Base-by-base conservation (phyloP, 2,888 invertebrate species). In the Crossocerus cetratus region DNA sequence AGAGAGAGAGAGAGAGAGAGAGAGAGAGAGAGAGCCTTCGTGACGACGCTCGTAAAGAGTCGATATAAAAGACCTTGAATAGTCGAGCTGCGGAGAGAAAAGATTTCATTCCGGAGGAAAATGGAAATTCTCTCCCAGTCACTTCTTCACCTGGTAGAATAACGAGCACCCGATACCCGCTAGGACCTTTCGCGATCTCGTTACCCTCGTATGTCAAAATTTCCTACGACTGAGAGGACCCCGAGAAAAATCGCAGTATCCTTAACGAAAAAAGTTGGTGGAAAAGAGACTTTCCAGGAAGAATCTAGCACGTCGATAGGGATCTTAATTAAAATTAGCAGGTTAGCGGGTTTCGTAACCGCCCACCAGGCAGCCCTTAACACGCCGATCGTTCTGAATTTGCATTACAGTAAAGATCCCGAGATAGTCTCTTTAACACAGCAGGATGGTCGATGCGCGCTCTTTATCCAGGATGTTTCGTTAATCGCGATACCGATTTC, bases 391-490 rank as follows among this genome's bases (percentile, higher is more conserved):
- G 72, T 69, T 20, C 69, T 1, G 69, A 68, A 84, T 84, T 84
- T 84, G 84, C 84, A 84, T 84, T 83, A 84, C 81, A 80, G 76
- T 77, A 73, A 80, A 80, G 81, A 80, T 74, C 74, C 74, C 68
- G 13, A 23, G 69, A 65, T 32, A 32, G 62, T 66, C 60, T 55
- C 60, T 60, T 75, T 68, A 71, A 57, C 60, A 67, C 59, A 64
- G 68, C 61, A 59, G 55, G 73, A 56, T 69, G 61, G n/a, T 53
- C 69, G 71, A 71, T 67, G 66, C 62, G 59, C 56, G 67, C 22
- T 66, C 73, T 70, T 78, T 81, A 73, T 68, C 76, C 69, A 68
- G 59, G 64, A 76, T 55, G 74, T 81, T 81, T 81, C 81, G 76
- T 81, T 81, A 81, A 80, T 76, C 78, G 69, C 80, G 16, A 61